Percentiles rank a stretch among this genome's conserved stretches.
Evolutionary conservation across 2,797 vertebrate species (phyloP).

Genomic region (Cirrhinus mrigala): DNA sequence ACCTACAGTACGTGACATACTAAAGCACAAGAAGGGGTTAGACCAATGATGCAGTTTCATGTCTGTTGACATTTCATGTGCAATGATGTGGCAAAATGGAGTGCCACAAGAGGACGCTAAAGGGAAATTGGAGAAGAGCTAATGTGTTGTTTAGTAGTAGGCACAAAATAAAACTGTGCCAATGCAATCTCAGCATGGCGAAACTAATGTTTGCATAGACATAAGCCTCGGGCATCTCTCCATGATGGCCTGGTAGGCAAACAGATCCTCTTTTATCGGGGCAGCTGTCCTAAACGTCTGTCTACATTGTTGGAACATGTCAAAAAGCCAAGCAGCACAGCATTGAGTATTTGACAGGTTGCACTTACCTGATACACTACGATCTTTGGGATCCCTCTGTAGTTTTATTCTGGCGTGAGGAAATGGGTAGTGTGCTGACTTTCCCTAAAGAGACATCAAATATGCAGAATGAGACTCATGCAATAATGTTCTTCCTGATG

Average conservation of each 20-base stretch:
- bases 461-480: slow-evolving; percentile 17
- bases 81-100: slow-evolving; percentile 26
- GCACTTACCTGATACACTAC: slow-evolving; percentile 94
- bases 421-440: slow-evolving; percentile 91
- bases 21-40: neutral
- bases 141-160: slow-evolving; percentile 30
- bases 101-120: slow-evolving; percentile 38
- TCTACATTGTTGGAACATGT: slow-evolving; percentile 20
- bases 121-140: slow-evolving; percentile 27
- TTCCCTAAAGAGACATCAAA: slow-evolving; percentile 81
- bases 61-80: slow-evolving; percentile 36
- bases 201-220: slow-evolving; percentile 45
- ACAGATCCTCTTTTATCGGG: slow-evolving; percentile 30
- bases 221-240: slow-evolving; percentile 32
- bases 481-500: neutral
- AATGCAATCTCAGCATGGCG: slow-evolving; percentile 42
- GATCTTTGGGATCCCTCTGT: slow-evolving; percentile 93
- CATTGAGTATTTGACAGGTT: neutral
- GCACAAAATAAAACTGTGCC: slow-evolving; percentile 53
- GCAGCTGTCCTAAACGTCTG: slow-evolving; percentile 34
- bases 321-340: neutral
- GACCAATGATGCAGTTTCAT: neutral
- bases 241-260: slow-evolving; percentile 26
- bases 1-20: neutral
- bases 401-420: slow-evolving; percentile 94